Percentiles rank a stretch among this genome's conserved stretches.
These are phyloP conservation scores for Piscicola geometra DNA, from an alignment of 2,888 invertebrate species.

Conservation along the genomic window DNA sequence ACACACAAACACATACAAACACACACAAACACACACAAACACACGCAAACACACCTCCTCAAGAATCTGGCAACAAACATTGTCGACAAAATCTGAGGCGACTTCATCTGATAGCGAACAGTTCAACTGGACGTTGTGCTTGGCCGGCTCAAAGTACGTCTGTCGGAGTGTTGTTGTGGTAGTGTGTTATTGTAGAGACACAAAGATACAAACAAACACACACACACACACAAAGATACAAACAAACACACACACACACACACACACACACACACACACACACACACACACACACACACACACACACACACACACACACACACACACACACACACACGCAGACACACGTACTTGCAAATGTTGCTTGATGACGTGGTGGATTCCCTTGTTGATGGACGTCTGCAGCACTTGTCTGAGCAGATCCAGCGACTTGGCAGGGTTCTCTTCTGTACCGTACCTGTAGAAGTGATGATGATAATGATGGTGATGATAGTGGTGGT, in stretches of 20 bases:
- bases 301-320: neutral
- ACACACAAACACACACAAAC: neutral
- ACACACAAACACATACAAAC: neutral
- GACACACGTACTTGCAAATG: conserved; percentile 70
- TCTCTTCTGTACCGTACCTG: conserved; percentile 57
- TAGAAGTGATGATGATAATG: too few species aligned
- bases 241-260: too few species aligned
- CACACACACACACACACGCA: too few species aligned
- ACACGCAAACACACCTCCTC: conserved; percentile 62
- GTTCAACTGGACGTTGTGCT: conserved; percentile 71
- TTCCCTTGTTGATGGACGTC: conserved; percentile 71
- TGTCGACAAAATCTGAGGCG: conserved; percentile 67
- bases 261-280: too few species aligned
- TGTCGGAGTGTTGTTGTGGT: too few species aligned
- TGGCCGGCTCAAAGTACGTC: conserved; percentile 75
- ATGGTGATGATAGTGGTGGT: too few species aligned
- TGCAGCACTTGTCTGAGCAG: conserved; percentile 72
- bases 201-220: too few species aligned
- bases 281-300: neutral
- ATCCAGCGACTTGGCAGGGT: conserved; percentile 70
- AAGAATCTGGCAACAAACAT: conserved; percentile 71
- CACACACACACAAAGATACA: too few species aligned
- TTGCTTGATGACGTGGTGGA: conserved; percentile 71
- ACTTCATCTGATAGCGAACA: conserved; percentile 66
- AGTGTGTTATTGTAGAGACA: too few species aligned